These are phyloP conservation scores for Nowickia ferox DNA, from an alignment of 2,888 invertebrate genomes.

Conservation along the genomic window DNA sequence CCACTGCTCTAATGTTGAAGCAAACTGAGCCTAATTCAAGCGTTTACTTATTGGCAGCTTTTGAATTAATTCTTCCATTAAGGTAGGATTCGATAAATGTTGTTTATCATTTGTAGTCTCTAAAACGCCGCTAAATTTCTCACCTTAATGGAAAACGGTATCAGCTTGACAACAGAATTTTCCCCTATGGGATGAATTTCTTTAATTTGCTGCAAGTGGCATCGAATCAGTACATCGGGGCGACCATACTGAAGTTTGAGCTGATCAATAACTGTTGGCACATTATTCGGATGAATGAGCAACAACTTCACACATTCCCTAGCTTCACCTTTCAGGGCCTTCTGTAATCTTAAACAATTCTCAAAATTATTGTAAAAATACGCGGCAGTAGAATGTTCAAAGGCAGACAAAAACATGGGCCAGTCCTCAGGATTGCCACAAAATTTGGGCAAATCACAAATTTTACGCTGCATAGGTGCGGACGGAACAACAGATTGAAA, in stretches of 20 bases:
- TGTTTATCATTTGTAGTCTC: too few species aligned
- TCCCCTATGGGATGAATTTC: background rate
- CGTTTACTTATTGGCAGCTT: too few species aligned
- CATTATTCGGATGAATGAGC: background rate
- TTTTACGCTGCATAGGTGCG: too few species aligned
- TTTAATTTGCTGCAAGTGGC: slow-evolving; percentile 2
- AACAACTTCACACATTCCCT: background rate
- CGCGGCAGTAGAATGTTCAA: background rate
- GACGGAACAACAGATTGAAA: too few species aligned
- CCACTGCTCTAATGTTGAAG: too few species aligned
- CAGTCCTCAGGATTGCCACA: background rate
- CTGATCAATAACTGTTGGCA: slow-evolving; percentile 33
- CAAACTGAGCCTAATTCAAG: too few species aligned
- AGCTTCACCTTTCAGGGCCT: background rate
- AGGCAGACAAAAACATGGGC: too few species aligned
- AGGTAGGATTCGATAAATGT: background rate
- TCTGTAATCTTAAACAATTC: background rate
- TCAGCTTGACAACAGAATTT: slow-evolving; percentile 14
- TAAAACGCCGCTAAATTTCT: too few species aligned
- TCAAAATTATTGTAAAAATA: too few species aligned
- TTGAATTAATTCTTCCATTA: slow-evolving; percentile 16
- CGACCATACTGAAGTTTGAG: slow-evolving; percentile 35
- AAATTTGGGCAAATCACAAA: too few species aligned
- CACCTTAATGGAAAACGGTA: too few species aligned
- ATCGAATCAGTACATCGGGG: background rate